Percentiles rank a stretch among this genome's conserved stretches.
Evolutionary conservation across 2,113 vertebrate genomes (phyloP).

Genomic region (Calypte anna): DNA sequence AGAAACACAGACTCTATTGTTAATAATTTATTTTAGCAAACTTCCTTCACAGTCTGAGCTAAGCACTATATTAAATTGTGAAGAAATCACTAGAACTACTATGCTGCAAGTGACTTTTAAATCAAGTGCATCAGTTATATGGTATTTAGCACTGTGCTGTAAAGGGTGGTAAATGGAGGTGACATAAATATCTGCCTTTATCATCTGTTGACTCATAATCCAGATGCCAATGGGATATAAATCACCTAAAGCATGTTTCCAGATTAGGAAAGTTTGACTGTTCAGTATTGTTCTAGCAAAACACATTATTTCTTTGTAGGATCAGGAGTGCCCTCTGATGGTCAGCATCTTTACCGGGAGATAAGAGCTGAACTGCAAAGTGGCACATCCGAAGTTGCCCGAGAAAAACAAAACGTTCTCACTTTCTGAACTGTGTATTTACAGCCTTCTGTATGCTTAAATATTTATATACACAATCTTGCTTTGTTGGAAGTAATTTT

Average conservation of each 20-base stretch:
- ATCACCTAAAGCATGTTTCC: constrained; percentile 63
- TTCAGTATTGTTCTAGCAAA: constrained; percentile 11
- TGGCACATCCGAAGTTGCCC: not conserved
- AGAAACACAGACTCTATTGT: constrained; percentile 44
- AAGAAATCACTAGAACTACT: constrained; percentile 54
- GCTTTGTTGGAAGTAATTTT: not conserved
- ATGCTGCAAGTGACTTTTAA: constrained; percentile 64
- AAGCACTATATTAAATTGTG: constrained; percentile 39
- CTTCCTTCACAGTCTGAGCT: constrained; percentile 52
- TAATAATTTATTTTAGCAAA: constrained; percentile 36
- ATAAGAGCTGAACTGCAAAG: not conserved
- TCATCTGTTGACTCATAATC: constrained; percentile 75
- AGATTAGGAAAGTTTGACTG: constrained; percentile 48
- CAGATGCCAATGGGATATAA: constrained; percentile 71
- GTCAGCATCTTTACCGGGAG: not conserved
- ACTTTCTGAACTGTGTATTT: not conserved
- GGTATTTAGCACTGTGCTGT: constrained; percentile 64
- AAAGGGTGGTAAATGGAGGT: constrained; percentile 63
- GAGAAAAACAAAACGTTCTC: not conserved
- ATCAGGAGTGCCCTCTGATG: constrained; percentile 74
- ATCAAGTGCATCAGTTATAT: constrained; percentile 62
- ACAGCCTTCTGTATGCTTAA: not conserved
- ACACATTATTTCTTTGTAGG: constrained; percentile 30
- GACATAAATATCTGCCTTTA: constrained; percentile 75
- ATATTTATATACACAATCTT: not conserved